These are phyloP conservation scores for Drosophila mettleri DNA, from an alignment of 2,888 invertebrate genomes.

Conservation along the genomic window DNA sequence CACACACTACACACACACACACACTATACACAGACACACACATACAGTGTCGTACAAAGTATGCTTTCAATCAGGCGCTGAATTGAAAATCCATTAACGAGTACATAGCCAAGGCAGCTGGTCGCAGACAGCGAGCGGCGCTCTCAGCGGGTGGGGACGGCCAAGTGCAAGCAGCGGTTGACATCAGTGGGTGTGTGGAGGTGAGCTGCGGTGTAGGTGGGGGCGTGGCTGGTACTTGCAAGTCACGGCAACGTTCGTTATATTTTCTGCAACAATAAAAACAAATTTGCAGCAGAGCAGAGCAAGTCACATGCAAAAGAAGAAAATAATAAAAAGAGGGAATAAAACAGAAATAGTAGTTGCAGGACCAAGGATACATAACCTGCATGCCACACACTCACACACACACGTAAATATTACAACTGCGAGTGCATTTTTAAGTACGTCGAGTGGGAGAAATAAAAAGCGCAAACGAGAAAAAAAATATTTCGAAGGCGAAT, in stretches of 20 bases:
- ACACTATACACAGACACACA: slow-evolving; percentile 22
- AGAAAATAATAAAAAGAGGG: slow-evolving; percentile 25
- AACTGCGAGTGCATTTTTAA: slow-evolving; percentile 60
- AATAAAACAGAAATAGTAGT: slow-evolving; percentile 44
- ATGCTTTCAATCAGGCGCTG: slow-evolving; percentile 81
- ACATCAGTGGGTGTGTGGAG: neutral
- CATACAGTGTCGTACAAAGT: slow-evolving; percentile 49
- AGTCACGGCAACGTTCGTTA: slow-evolving; percentile 63
- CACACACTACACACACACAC: slow-evolving; percentile 38
- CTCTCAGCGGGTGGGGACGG: slow-evolving; percentile 7
- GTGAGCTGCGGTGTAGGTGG: too few relatives aligned
- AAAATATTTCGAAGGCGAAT: slow-evolving; percentile 17
- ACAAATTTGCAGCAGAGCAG: slow-evolving; percentile 64
- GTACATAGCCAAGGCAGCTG: slow-evolving; percentile 65
- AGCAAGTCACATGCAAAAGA: slow-evolving; percentile 8
- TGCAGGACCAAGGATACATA: slow-evolving; percentile 48
- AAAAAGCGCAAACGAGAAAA: slow-evolving; percentile 6
- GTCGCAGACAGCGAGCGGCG: slow-evolving; percentile 37
- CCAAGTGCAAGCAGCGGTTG: slow-evolving; percentile 8
- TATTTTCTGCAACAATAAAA: slow-evolving; percentile 74
- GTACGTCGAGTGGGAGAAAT: slow-evolving; percentile 36
- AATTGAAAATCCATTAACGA: slow-evolving; percentile 82
- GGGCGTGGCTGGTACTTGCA: slow-evolving; percentile 41
- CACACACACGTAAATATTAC: slow-evolving; percentile 28
- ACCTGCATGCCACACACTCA: slow-evolving; percentile 34